phyloP scores from a whole-genome alignment of 2,888 invertebrate species.

The Metellina segmentata region DNA sequence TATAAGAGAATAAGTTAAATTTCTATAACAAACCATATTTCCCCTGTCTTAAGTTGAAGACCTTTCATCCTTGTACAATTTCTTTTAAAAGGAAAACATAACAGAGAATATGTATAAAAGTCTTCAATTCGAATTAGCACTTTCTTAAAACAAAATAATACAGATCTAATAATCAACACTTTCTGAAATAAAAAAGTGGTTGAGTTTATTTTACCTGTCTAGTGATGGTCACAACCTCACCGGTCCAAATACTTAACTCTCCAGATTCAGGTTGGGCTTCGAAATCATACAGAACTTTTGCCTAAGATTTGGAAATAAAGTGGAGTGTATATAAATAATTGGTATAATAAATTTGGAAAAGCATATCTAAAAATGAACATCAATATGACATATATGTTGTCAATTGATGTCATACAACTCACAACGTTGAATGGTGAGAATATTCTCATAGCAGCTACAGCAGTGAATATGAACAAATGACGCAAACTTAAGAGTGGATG shows the following conservation, averaged over 20 bases:
- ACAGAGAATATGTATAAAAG: background rate
- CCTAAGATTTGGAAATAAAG: constrained; percentile 82
- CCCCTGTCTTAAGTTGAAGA: too few species aligned
- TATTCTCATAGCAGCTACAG: too few species aligned
- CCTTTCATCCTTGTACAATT: background rate
- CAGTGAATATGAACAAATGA: too few species aligned
- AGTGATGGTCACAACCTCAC: constrained; percentile 91
- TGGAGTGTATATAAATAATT: too few species aligned
- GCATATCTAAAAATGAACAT: too few species aligned
- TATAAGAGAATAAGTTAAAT: too few species aligned
- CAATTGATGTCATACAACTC: too few species aligned
- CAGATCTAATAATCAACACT: background rate
- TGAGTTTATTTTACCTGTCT: constrained; percentile 84
- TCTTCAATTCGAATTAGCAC: background rate
- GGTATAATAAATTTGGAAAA: too few species aligned
- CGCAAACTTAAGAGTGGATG: too few species aligned
- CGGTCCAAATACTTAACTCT: constrained; percentile 90
- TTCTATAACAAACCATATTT: too few species aligned
- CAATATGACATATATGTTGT: too few species aligned
- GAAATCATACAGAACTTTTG: constrained; percentile 93
- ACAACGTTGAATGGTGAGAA: too few species aligned
- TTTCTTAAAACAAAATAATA: constrained; percentile 80
- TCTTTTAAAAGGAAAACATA: background rate
- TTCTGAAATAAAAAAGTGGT: background rate
- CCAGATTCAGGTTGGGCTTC: constrained; percentile 91